Evolutionary conservation across 2,888 invertebrate genomes (phyloP).

Genomic region (Eilema sororculum): DNA sequence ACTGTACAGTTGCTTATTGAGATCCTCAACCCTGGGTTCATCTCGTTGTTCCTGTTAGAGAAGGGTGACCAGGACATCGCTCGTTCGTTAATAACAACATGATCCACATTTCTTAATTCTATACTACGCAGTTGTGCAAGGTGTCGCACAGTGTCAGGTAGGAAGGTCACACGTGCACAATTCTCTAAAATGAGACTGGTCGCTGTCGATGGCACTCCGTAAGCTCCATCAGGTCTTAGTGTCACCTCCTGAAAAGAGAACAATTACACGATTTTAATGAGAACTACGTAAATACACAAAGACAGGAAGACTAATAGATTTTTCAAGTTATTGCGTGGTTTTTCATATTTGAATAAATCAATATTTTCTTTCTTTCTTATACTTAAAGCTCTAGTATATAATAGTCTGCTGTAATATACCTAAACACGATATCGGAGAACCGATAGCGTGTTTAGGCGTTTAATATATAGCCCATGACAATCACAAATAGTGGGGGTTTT

Average conservation of each 20-base stretch:
- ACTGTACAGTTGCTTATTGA: conserved; percentile 82
- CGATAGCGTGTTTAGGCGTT: no score
- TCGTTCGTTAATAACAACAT: conserved; percentile 88
- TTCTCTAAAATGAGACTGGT: conserved; percentile 89
- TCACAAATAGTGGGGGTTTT: no score
- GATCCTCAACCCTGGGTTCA: conserved; percentile 88
- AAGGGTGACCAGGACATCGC: conserved; percentile 88
- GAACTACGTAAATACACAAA: background rate
- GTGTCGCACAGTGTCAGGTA: conserved; percentile 86
- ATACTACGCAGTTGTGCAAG: conserved; percentile 89
- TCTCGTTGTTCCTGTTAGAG: conserved; percentile 88
- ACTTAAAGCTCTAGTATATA: no score
- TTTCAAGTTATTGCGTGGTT: conserved; percentile 31
- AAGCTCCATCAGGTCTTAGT: conserved; percentile 86
- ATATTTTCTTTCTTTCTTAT: no score
- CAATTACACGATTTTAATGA: background rate
- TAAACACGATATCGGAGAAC: no score
- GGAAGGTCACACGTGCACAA: conserved; percentile 88
- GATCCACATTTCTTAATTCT: conserved; percentile 88
- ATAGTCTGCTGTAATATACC: no score
- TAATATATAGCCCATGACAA: no score
- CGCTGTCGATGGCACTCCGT: conserved; percentile 81
- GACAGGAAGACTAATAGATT: background rate
- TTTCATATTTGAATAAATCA: no score
- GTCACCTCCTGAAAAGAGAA: conserved; percentile 85